Percentiles rank a stretch among this genome's conserved stretches.
Evolutionary conservation across 2,888 invertebrate genomes (phyloP).

Genomic region (Megalurothrips usitatus): DNA sequence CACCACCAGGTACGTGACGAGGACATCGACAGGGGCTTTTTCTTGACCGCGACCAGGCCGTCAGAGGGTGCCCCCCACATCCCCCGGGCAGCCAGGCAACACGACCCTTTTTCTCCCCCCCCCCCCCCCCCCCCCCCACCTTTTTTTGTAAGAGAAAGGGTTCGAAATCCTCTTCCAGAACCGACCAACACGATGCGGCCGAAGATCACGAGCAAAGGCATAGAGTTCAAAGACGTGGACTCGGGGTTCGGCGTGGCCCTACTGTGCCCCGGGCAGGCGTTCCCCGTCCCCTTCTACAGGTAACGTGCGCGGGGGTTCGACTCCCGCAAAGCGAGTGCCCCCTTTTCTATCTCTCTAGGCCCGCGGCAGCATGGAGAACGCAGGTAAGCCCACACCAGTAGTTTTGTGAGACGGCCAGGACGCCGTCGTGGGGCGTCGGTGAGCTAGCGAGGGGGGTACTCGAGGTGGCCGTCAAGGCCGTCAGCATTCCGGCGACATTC

Average conservation of each 20-base stretch:
- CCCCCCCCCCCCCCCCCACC: background rate
- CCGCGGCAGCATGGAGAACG: background rate
- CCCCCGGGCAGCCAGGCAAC: background rate
- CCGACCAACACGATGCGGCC: conserved; percentile 41
- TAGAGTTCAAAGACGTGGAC: conserved; percentile 38
- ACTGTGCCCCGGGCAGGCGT: conserved; percentile 43
- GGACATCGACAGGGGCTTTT: background rate
- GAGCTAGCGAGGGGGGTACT: background rate
- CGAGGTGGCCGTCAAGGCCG: background rate
- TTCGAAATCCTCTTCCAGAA: conserved; percentile 36
- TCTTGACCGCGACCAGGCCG: background rate
- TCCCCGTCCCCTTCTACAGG: conserved; percentile 62
- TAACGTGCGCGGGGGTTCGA: conserved; percentile 45
- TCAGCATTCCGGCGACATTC: background rate
- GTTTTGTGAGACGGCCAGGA: background rate
- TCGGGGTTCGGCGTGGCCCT: conserved; percentile 39
- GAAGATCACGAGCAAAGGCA: conserved; percentile 38
- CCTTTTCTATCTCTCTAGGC: background rate
- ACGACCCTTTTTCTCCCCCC: no score
- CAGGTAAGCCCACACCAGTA: background rate
- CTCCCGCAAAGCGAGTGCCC: background rate
- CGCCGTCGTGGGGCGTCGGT: background rate
- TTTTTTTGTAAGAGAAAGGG: no score
- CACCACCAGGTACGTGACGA: background rate
- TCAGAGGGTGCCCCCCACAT: background rate